Base-by-base conservation (phyloP, 2,113 vertebrate species). In the Puffinus mauretanicus region DNA sequence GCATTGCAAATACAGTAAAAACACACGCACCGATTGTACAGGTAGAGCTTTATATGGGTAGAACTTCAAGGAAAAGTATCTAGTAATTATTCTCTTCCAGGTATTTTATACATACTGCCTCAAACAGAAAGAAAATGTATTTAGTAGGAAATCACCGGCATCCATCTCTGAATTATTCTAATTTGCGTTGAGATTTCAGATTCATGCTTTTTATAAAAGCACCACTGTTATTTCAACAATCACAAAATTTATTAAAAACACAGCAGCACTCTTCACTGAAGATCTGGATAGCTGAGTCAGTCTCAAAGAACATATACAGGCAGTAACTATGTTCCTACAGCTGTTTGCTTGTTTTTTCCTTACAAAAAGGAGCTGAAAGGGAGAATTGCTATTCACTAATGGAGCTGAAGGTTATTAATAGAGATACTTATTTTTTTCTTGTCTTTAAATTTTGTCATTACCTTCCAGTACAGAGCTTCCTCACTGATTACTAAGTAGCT, bases 341-440 rank as follows among this genome's bases (percentile, higher is more conserved):
- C 94, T 97, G 61, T 82, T 91, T 65, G 47, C 65, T 90, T 94
- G 27, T 36, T 62, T 65, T 70, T 86, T 51, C 27, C 58, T 47
- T 76, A 72, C 25, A 82, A 38, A 36, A 76, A 70, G 38, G 22
- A 82, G 60, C 46, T 85, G 71, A 90, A 85, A 75, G 66, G 57
- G 46, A 89, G 62, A 92, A 90, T 60, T 93, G 34, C 78, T 93
- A 70, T 94, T 96, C 78, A 78, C 58, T 71, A 86, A 32, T 42
- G 34, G 30, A 92, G 75, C 78, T 88, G 86, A 84, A 91, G 84
- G 64, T 90, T 95, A 91, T 95, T 94, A 95, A 88, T 64, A 85
- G 62, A 75, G 46, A 80, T 25, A 60, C 62, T 52, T 57, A 8
- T 62, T 47, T 87, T 91, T 26, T 8, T 52, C 61, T 71, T 70